Evolutionary conservation across 2,888 invertebrate species (phyloP), one percentile per base, ranked within the genome.

Genomic region (Limnephilus lunatus): DNA sequence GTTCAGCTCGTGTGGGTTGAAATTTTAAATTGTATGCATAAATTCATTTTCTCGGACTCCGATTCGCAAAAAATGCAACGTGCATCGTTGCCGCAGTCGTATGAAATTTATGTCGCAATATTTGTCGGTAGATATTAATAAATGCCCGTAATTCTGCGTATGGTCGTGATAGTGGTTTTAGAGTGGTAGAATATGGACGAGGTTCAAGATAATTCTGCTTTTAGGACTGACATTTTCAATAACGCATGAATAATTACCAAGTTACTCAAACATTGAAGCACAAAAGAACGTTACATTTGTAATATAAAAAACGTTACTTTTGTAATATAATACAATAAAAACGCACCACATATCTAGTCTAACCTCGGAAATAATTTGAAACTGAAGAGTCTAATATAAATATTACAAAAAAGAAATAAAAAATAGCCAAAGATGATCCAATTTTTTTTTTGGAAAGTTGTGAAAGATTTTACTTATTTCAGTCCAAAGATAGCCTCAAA

Each of bases 11-110:
- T 30, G 53, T 86, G 44, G 86, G 15, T 30, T 35, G 48, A 86
- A 86, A 86, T 86, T 86, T 48, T 15, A 86, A 86, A 86, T 48
- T 86, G 44, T 86, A 86, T 48, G 86, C 48, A 86, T 86, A 44
- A 92, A 90, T 92, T 90, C 86, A 92, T 92, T 92, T 92, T 92
- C 92, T 68, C 88, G 81, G 81, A 88, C 83, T 82, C 35, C 91
- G 39, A 88, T 48, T 30, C 48, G 83, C 91, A 88, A 91, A 68
- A 35, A 81, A 88, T 87, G 91, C 82, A 85, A 83, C 19, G 89
- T 82, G 91, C 81, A 82, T 25, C 85, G 82, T 35, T 39, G 85
- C 81, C 30, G 86, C 91, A 86, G 68, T 53, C 91, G 81, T 25
- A 83, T 83, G 25, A 83, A 35, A 83, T 39, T 25, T 35, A 83